A percentile compares a stretch with the other conserved stretches of the same genome.
These are phyloP conservation scores for Metellina segmentata DNA, from an alignment of 2,888 invertebrate genomes.

Conservation along the genomic window DNA sequence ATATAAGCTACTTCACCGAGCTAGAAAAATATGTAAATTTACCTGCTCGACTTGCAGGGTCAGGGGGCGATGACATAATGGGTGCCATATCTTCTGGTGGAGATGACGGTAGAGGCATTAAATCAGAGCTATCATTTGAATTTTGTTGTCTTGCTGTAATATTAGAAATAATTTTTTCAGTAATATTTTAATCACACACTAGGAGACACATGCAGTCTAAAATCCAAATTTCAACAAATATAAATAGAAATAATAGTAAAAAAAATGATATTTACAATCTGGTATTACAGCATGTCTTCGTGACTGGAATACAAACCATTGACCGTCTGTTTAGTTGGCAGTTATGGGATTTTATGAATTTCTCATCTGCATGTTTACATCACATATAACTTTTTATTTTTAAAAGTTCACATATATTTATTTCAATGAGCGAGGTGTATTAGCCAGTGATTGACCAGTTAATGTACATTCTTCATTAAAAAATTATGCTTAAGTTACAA, in stretches of 20 bases:
- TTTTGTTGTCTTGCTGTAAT: background rate
- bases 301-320: background rate
- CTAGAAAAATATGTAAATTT: background rate
- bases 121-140: constrained; percentile 27
- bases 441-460: too few relatives aligned
- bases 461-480: too few relatives aligned
- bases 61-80: constrained; percentile 24
- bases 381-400: too few relatives aligned
- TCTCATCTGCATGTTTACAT: too few relatives aligned
- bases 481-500: too few relatives aligned
- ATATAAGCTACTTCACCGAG: background rate
- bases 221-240: background rate
- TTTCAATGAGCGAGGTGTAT: too few relatives aligned
- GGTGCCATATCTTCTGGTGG: constrained; percentile 19
- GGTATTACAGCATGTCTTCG: background rate
- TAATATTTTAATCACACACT: background rate
- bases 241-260: background rate
- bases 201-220: background rate
- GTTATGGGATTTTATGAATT: too few relatives aligned
- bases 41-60: constrained; percentile 23
- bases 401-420: too few relatives aligned
- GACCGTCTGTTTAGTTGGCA: too few relatives aligned
- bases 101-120: constrained; percentile 52
- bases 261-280: background rate
- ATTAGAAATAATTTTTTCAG: background rate